Evolutionary conservation across 2,888 invertebrate genomes (phyloP).

Genomic region (Autographa gamma): DNA sequence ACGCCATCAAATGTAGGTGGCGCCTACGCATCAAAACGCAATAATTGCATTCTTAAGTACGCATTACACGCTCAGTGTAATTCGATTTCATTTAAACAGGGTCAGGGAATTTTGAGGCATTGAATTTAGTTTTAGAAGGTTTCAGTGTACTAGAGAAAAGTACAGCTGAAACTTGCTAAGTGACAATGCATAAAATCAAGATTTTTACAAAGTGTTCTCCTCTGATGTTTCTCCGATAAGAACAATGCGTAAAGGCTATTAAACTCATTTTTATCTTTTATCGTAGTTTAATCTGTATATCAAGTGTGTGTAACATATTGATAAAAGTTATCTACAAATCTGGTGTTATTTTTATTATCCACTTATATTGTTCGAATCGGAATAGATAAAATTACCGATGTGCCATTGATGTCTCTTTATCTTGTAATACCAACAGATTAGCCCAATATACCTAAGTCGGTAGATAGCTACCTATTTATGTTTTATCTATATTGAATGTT

Average conservation of each 20-base stretch:
- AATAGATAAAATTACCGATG: constrained; percentile 69
- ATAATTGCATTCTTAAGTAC: constrained; percentile 74
- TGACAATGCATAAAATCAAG: constrained; percentile 20
- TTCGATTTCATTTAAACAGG: constrained; percentile 56
- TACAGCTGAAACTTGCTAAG: constrained; percentile 2
- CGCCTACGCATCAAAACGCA: constrained; percentile 78
- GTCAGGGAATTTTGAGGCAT: constrained; percentile 42
- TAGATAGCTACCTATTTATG: constrained; percentile 24
- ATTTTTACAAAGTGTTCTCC: constrained; percentile 23
- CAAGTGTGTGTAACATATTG: constrained; percentile 74
- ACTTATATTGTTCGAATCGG: constrained; percentile 67
- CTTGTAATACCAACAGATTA: constrained; percentile 65
- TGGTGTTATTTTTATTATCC: constrained; percentile 70
- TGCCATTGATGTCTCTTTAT: constrained; percentile 75
- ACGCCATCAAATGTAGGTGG: constrained; percentile 75
- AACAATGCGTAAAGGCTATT: constrained; percentile 75
- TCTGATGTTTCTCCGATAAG: constrained; percentile 55
- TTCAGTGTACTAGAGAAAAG: constrained; percentile 3
- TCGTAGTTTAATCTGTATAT: constrained; percentile 76
- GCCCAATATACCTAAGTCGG: constrained; percentile 52
- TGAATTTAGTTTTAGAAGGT: constrained; percentile 19
- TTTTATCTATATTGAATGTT: constrained; percentile 65
- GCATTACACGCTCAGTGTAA: constrained; percentile 43
- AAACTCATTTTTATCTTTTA: constrained; percentile 82
- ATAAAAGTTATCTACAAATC: constrained; percentile 84